These are phyloP conservation scores for Agrilus mali DNA, from an alignment of 2,888 invertebrate genomes.

Conservation along the genomic window DNA sequence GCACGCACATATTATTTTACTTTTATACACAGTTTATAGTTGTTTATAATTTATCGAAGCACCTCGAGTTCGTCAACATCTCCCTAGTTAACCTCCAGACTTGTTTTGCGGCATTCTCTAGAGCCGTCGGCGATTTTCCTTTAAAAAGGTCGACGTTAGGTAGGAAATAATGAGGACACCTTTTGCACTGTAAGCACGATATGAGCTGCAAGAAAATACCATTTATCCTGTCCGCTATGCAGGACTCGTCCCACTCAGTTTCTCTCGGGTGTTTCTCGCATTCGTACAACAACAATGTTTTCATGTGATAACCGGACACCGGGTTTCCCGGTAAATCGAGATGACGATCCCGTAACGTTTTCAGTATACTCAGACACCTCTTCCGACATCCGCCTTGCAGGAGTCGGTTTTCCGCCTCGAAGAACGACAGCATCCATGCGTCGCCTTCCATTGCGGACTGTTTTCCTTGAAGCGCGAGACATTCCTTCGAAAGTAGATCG, in stretches of 20 bases:
- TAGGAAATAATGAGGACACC: conserved; percentile 91
- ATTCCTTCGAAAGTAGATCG: conserved; percentile 82
- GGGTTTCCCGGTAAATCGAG: conserved; percentile 80
- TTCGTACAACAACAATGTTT: conserved; percentile 82
- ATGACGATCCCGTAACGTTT: conserved; percentile 81
- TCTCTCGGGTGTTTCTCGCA: conserved; percentile 94
- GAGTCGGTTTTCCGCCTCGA: conserved; percentile 81
- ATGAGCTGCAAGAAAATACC: conserved; percentile 91
- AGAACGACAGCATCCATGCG: conserved; percentile 86
- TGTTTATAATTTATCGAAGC: conserved; percentile 73
- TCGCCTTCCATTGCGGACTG: conserved; percentile 90
- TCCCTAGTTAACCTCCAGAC: conserved; percentile 86
- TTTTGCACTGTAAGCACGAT: conserved; percentile 88
- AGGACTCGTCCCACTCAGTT: conserved; percentile 86
- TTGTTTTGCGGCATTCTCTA: conserved; percentile 89
- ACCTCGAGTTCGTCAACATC: conserved; percentile 80
- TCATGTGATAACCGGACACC: conserved; percentile 81
- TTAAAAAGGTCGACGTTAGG: conserved; percentile 88
- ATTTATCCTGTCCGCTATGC: conserved; percentile 81
- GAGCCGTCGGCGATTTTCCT: conserved; percentile 75
- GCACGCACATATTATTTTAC: no score
- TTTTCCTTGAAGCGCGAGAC: conserved; percentile 65
- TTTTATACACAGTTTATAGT: neutral
- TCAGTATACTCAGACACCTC: conserved; percentile 77
- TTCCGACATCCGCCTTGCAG: conserved; percentile 77